Evolutionary conservation across 2,888 invertebrate genomes (phyloP).

Genomic region (Leptinotarsa rubiginosa): DNA sequence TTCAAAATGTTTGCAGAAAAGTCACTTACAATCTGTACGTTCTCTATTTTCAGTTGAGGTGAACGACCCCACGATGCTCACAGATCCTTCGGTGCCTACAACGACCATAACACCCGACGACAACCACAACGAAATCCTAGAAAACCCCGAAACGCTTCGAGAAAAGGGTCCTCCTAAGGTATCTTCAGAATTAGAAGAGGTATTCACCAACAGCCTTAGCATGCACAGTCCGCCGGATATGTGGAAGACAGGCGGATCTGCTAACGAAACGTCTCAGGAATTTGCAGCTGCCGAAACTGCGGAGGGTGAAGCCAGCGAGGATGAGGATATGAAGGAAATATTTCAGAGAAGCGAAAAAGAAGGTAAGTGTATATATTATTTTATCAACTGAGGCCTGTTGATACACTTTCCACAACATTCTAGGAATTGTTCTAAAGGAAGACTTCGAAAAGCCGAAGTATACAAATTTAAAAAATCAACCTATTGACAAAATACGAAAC

Average conservation of each 20-base stretch:
- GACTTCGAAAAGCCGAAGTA: no score
- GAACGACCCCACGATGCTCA: conserved; percentile 49
- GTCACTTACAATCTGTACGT: not conserved
- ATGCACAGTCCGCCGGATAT: conserved; percentile 9
- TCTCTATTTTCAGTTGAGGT: conserved; percentile 16
- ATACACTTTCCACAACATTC: no score
- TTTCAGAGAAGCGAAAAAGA: not conserved
- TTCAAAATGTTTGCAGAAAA: not conserved
- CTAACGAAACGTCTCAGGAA: conserved; percentile 14
- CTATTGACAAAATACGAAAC: no score
- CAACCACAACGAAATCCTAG: conserved; percentile 61
- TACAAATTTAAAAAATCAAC: no score
- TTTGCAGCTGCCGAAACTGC: conserved; percentile 17
- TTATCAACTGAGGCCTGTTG: no score
- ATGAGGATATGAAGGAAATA: conserved; percentile 22
- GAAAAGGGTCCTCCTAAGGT: conserved; percentile 37
- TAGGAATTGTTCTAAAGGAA: no score
- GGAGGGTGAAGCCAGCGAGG: conserved; percentile 27
- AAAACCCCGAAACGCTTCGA: conserved; percentile 46
- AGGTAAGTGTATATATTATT: conserved; percentile 26
- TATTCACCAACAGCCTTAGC: conserved; percentile 53
- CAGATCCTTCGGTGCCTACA: conserved; percentile 44
- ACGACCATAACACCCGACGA: conserved; percentile 55
- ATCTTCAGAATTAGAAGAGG: conserved; percentile 38
- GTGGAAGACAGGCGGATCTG: conserved; percentile 3